These are phyloP conservation scores for Sakesphorus luctuosus DNA, from an alignment of 2,113 vertebrate genomes.

Conservation along the genomic window DNA sequence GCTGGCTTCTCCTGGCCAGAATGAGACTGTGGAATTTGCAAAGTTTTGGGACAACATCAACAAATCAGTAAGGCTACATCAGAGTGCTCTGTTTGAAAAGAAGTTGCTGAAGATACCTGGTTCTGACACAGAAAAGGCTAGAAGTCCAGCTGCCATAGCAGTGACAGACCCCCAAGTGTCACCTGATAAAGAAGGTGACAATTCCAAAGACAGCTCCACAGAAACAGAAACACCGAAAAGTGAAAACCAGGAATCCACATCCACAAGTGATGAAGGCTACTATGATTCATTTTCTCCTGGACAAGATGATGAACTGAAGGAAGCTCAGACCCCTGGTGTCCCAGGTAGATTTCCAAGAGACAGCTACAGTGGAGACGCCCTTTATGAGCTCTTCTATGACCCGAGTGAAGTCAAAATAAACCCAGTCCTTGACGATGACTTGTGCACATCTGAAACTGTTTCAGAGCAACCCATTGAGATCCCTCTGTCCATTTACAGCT, in stretches of 20 bases:
- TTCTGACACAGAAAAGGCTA: not conserved
- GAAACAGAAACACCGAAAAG: conserved; percentile 82
- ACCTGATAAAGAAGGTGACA: conserved; percentile 55
- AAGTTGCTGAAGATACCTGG: conserved; percentile 7
- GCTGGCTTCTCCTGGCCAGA: conserved; percentile 78
- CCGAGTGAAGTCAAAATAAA: conserved; percentile 73
- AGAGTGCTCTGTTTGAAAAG: conserved; percentile 63
- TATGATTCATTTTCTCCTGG: conserved; percentile 84
- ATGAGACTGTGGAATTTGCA: conserved; percentile 76
- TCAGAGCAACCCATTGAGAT: conserved; percentile 78
- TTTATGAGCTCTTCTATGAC: conserved; percentile 87
- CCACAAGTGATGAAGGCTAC: conserved; percentile 88
- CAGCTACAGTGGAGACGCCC: conserved; percentile 86
- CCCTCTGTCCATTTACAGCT: conserved; percentile 87
- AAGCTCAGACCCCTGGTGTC: conserved; percentile 58
- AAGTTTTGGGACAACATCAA: conserved; percentile 82
- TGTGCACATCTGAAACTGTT: conserved; percentile 77
- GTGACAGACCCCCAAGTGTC: conserved; percentile 32
- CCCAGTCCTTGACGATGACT: conserved; percentile 75
- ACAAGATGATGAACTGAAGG: conserved; percentile 79
- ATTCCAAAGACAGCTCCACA: conserved; percentile 73
- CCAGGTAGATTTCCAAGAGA: conserved; percentile 79
- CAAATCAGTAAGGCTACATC: conserved; percentile 74
- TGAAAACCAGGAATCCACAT: conserved; percentile 83
- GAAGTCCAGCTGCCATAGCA: not conserved